Base-by-base conservation (phyloP, 2,797 vertebrate genomes). In the Psittacula echo region DNA sequence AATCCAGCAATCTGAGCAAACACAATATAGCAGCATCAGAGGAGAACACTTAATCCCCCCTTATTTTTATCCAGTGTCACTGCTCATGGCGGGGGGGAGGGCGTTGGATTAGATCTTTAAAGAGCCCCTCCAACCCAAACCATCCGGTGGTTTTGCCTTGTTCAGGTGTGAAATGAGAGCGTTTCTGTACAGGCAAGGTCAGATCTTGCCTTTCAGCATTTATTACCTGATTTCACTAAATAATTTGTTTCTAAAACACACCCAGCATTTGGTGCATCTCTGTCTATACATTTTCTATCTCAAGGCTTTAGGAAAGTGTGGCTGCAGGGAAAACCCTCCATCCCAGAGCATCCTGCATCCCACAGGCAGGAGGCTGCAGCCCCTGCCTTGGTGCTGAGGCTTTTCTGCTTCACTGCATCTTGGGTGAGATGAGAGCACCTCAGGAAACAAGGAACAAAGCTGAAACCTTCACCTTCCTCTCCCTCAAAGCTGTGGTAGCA, bases 401-500 rank as follows among this genome's bases (percentile, higher is more conserved):
- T 30, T 7, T 58, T 58, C 56, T 34, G 56, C n/a, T 58, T 58
- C 56, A 34, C 21, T 34, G n/a, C n/a, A 10, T 34, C 51, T 22
- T 3, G 2, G 5, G 32, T 5, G 44, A 12, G 71, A 14, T 1
- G 11, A 7, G 21, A 30, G 23, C 16, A 0, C 62, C 8, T 7
- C 32, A 37, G 11, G 39, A 19, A 19, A 27, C 2, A 2, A 50
- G 72, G 50, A 39, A 4, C 39, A 18, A 9, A 24, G 19, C 24
- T 1, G 2, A 26, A 44, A 44, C 26, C 7, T 1, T 21, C 30
- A 3, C 3, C 2, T 32, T 39, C 44, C 47, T 23, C 6, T 1
- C 23, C 29, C 39, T 41, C 7, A 5, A 32, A 53, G 29, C n/a
- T 0, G 0, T 1, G 10, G 41, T 7, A 41, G 27, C 2, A 23